Base-by-base conservation (phyloP, 2,888 invertebrate species). In the Melanchra persicariae region DNA sequence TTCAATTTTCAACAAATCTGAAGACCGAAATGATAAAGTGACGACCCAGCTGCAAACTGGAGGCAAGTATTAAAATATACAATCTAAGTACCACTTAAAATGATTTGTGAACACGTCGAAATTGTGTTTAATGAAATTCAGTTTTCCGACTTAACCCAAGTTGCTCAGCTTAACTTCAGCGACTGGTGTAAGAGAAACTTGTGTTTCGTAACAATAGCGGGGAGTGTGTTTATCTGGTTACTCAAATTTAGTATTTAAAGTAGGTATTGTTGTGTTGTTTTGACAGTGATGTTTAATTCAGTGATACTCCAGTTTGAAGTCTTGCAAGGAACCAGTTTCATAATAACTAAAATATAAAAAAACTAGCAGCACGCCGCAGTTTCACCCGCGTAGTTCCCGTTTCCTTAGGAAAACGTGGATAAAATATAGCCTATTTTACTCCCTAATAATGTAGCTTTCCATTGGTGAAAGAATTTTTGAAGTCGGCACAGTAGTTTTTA, bases 111-210 rank as follows among this genome's bases (percentile, higher is more conserved):
- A 78, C 77, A 34, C 77, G 64, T 45, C 49, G 7, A 78, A 83
- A 68, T 81, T 77, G 10, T 70, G 61, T 74, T 49, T 78, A 81
- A 84, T 84, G 63, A 81, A 84, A 81, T 84, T 81, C 70, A 71
- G 70, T 81, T 69, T 72, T 70, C 70, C 30, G 45, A 67, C 63
- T 75, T 74, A 59, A 58, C 60, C 4, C 37, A 59, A 81, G 62
- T 81, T 83, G 60, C 54, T 2, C 26, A n/a, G 51, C 54, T 37
- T 24, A 75, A 76, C 47, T 81, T 70, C 7, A 43, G 37, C 49
- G 68, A 69, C 22, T 58, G 40, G 45, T 70, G 68, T 45, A n/a
- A 58, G 57, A 51, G 12, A 30, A 69, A 69, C 30, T 74, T 69
- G 57, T 51, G 59, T 43, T 67, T 68, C 47, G 47, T 47, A 22